A percentile compares a stretch with the other conserved stretches of the same genome.
Evolutionary conservation across 2,113 vertebrate genomes (phyloP).

Genomic region (Bagarius yarrelli): DNA sequence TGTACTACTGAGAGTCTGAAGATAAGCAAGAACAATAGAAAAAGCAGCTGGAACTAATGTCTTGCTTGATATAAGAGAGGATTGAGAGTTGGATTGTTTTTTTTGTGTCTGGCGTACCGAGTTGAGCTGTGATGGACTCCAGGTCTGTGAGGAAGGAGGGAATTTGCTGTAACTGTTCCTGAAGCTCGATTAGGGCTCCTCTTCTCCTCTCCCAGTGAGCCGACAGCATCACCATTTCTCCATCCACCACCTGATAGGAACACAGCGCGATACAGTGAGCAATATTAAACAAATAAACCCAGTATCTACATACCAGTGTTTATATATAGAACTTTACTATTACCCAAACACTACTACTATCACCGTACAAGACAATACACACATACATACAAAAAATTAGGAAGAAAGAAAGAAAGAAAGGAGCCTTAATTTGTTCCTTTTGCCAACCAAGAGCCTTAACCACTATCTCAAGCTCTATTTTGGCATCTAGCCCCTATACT

Average conservation of each 20-base stretch:
- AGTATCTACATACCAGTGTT: neutral
- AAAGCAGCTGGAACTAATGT: neutral
- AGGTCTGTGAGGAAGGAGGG: conserved; percentile 81
- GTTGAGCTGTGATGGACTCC: conserved; percentile 77
- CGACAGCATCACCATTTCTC: conserved; percentile 91
- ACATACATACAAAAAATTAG: too few relatives aligned
- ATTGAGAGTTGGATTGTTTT: neutral
- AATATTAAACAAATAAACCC: neutral
- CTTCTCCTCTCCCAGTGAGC: conserved; percentile 89
- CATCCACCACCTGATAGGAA: conserved; percentile 76
- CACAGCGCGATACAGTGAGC: neutral
- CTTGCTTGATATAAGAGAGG: neutral
- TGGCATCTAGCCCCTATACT: too few relatives aligned
- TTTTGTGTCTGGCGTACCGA: conserved; percentile 74
- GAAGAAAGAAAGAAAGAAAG: too few relatives aligned
- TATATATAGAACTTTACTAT: neutral
- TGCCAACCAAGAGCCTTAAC: too few relatives aligned
- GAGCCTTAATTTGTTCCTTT: too few relatives aligned
- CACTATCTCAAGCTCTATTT: too few relatives aligned
- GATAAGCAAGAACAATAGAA: neutral
- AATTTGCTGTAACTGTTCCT: conserved; percentile 85
- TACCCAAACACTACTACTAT: too few relatives aligned
- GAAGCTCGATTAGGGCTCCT: conserved; percentile 75
- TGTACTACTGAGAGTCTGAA: neutral
- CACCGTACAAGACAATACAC: too few relatives aligned